These are phyloP conservation scores for Menidia beryllina DNA, from an alignment of 2,113 vertebrate genomes.

Conservation along the genomic window DNA sequence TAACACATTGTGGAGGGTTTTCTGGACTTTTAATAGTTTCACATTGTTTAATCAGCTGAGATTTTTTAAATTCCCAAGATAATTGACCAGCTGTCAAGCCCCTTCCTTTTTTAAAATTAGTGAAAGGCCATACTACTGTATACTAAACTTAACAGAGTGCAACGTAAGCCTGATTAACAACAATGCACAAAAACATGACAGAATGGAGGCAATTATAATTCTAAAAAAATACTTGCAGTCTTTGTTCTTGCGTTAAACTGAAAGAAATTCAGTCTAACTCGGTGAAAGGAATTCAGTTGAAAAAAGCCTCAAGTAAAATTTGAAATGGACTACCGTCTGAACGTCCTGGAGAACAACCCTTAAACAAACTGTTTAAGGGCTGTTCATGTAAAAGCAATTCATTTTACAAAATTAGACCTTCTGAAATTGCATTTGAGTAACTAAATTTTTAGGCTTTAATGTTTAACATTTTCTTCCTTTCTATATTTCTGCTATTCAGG, in stretches of 20 bases:
- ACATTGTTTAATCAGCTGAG: slow-evolving; percentile 1
- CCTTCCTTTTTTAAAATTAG: background rate
- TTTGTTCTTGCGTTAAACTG: slow-evolving; percentile 31
- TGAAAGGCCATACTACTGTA: background rate
- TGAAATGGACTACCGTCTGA: slow-evolving; percentile 26
- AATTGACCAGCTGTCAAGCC: slow-evolving; percentile 1
- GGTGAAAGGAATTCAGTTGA: slow-evolving; percentile 18
- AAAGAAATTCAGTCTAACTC: slow-evolving; percentile 15
- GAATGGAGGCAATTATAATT: slow-evolving; percentile 40
- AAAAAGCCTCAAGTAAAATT: slow-evolving; percentile 27
- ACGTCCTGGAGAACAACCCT: slow-evolving; percentile 11
- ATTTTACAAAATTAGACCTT: no score
- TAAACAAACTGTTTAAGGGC: slow-evolving; percentile 23
- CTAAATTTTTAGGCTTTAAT: no score
- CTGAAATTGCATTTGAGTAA: no score
- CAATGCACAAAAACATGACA: background rate
- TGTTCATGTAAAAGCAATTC: background rate
- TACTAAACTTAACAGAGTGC: background rate
- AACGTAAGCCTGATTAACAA: slow-evolving; percentile 2
- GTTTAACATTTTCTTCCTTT: background rate
- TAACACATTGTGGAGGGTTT: background rate
- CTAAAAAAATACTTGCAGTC: slow-evolving; percentile 52
- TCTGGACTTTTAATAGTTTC: slow-evolving; percentile 9
- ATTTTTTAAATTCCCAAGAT: background rate
- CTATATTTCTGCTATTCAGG: background rate